Percentiles rank a stretch among this genome's conserved stretches.
Conservation (phyloP, 2,113 vertebrate genomes). For the Capricornis sumatraensis region DNA sequence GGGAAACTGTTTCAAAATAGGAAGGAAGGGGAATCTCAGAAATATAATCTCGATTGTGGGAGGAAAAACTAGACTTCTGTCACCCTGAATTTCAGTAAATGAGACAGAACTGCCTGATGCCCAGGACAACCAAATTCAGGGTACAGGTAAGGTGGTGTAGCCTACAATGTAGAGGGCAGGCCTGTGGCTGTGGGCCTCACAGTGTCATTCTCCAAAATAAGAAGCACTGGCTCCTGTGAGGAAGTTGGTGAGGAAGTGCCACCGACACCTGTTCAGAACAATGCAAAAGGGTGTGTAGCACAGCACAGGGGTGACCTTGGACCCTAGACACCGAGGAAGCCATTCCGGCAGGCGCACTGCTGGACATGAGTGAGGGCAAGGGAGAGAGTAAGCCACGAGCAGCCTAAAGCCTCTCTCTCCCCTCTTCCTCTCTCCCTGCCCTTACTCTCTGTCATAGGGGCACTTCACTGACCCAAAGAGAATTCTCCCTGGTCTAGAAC, state of each 20-base stretch:
- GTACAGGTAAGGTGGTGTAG: not conserved
- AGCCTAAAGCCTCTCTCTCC: no score
- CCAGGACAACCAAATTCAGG: not conserved
- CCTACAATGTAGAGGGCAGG: not conserved
- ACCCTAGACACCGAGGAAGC: not conserved
- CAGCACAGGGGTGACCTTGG: not conserved
- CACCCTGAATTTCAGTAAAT: not conserved
- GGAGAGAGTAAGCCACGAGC: not conserved
- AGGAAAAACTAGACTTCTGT: not conserved
- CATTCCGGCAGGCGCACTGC: not conserved
- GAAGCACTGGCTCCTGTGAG: not conserved
- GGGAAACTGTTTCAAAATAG: conserved; percentile 5
- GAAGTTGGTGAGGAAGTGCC: not conserved
- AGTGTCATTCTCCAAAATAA: not conserved
- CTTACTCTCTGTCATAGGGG: not conserved
- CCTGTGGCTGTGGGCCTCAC: not conserved
- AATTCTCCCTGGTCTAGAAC: not conserved
- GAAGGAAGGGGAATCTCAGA: not conserved
- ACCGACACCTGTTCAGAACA: not conserved
- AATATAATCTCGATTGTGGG: not conserved
- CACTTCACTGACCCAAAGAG: not conserved
- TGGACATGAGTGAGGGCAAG: not conserved
- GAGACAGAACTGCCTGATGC: not conserved
- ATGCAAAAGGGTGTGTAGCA: not conserved
- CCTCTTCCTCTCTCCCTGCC: no score